Percentiles rank a stretch among this genome's conserved stretches.
phyloP scores from a whole-genome alignment of 2,797 vertebrate species.

The Martes flavigula region DNA sequence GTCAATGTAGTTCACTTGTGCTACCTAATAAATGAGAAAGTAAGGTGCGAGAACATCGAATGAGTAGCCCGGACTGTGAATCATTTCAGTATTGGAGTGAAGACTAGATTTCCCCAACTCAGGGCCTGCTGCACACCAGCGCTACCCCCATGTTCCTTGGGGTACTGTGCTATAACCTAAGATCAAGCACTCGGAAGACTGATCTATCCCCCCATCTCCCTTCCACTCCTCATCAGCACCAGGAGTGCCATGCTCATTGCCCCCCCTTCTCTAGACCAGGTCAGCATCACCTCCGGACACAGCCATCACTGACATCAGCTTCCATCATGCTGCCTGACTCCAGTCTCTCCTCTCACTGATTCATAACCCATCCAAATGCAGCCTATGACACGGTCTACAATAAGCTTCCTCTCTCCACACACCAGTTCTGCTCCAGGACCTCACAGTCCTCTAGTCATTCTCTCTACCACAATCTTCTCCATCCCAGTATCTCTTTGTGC shows the following conservation, averaged over 20 bases:
- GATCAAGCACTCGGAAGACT: fast-evolving
- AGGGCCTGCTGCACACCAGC: not conserved
- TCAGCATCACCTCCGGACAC: not conserved
- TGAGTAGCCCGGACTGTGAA: not conserved
- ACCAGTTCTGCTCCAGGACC: not conserved
- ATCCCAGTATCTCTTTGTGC: not conserved
- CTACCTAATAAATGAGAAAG: not conserved
- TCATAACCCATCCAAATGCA: not conserved
- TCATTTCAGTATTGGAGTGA: not conserved
- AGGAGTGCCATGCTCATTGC: fast-evolving
- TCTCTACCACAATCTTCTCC: not conserved
- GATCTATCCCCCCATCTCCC: too few species aligned
- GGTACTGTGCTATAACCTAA: not conserved
- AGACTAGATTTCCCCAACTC: not conserved
- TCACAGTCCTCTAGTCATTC: not conserved
- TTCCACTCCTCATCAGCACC: not conserved
- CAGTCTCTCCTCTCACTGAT: not conserved
- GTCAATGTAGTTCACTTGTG: not conserved
- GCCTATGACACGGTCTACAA: too few species aligned
- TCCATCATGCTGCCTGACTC: not conserved
- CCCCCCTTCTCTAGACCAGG: not conserved
- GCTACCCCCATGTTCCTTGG: fast-evolving
- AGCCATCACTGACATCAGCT: fast-evolving
- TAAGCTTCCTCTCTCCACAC: not conserved
- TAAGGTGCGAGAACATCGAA: not conserved